These are phyloP conservation scores for Megalops cyprinoides DNA, from an alignment of 2,797 vertebrate species.

Conservation along the genomic window DNA sequence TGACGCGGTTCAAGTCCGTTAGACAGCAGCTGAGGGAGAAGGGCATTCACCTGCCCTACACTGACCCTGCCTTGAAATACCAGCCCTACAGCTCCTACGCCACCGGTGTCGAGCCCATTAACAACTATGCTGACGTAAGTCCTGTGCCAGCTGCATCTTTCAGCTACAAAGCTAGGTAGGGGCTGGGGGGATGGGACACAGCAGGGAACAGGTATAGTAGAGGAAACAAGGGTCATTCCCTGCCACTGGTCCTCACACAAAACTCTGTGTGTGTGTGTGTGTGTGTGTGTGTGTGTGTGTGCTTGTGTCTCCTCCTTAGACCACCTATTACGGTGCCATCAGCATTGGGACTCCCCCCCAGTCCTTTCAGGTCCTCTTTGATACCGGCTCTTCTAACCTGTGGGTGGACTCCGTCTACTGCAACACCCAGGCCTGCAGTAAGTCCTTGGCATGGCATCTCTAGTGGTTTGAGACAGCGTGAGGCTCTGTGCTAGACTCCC, in stretches of 20 bases:
- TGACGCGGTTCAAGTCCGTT: constrained; percentile 72
- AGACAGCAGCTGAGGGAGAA: constrained; percentile 68
- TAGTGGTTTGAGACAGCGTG: no score
- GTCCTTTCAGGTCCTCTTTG: constrained; percentile 67
- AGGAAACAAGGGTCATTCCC: not conserved
- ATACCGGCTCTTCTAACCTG: constrained; percentile 66
- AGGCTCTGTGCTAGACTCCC: no score
- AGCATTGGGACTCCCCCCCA: constrained; percentile 63
- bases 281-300: no score
- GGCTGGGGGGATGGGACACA: not conserved
- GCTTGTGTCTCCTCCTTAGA: constrained; percentile 45
- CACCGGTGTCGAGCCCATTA: constrained; percentile 65
- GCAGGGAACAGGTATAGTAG: not conserved
- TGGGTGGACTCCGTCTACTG: constrained; percentile 73
- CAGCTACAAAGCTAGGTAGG: not conserved
- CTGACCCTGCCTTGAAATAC: constrained; percentile 68
- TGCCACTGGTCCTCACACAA: not conserved
- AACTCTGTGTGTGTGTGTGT: not conserved
- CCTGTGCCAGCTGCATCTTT: not conserved
- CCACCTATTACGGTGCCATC: constrained; percentile 66
- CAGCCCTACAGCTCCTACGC: constrained; percentile 31
- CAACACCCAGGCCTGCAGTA: constrained; percentile 71
- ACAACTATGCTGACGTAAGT: constrained; percentile 77
- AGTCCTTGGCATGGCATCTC: constrained; percentile 60
- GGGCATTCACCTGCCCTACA: constrained; percentile 54